A percentile compares a stretch with the other conserved stretches of the same genome.
Conservation (phyloP, 1,140 invertebrate species). For the Dufourea novaeangliae region DNA sequence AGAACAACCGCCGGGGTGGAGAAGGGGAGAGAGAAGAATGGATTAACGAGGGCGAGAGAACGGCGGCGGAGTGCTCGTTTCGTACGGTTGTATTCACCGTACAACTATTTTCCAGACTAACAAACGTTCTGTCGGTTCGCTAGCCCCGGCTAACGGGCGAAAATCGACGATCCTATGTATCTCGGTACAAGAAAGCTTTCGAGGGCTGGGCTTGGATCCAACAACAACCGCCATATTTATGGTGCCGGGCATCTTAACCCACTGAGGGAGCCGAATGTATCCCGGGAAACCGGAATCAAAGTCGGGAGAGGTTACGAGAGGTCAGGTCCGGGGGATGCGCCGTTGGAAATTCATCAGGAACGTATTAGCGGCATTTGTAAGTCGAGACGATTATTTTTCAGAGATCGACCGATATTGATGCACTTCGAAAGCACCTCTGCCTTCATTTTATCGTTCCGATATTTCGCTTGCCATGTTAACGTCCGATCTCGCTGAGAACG, state of each 20-base stretch:
- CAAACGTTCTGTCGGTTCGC: conserved; percentile 49
- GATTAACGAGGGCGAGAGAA: conserved; percentile 32
- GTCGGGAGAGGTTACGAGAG: conserved; percentile 63
- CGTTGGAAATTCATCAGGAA: conserved; percentile 14
- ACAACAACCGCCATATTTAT: conserved; percentile 67
- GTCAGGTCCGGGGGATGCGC: conserved; percentile 46
- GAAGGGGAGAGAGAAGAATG: conserved; percentile 5
- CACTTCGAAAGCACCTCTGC: neutral
- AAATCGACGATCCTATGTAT: conserved; percentile 56
- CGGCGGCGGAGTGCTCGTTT: neutral
- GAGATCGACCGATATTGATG: conserved; percentile 16
- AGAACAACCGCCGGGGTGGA: neutral
- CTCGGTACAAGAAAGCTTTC: conserved; percentile 59
- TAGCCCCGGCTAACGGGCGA: conserved; percentile 29
- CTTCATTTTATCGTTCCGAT: neutral
- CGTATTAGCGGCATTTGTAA: conserved; percentile 25
- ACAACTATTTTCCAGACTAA: conserved; percentile 47
- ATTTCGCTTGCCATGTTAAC: neutral
- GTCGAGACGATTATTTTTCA: conserved; percentile 10
- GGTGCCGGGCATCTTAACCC: conserved; percentile 65
- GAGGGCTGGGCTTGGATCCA: conserved; percentile 60
- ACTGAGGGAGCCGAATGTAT: conserved; percentile 53
- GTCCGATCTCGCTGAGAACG: neutral
- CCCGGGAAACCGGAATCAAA: conserved; percentile 35
- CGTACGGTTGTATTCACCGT: neutral